Evolutionary conservation across 1,140 invertebrate species (phyloP), one percentile per base, ranked within the genome.

Genomic region (Doryteuthis pealeii): DNA sequence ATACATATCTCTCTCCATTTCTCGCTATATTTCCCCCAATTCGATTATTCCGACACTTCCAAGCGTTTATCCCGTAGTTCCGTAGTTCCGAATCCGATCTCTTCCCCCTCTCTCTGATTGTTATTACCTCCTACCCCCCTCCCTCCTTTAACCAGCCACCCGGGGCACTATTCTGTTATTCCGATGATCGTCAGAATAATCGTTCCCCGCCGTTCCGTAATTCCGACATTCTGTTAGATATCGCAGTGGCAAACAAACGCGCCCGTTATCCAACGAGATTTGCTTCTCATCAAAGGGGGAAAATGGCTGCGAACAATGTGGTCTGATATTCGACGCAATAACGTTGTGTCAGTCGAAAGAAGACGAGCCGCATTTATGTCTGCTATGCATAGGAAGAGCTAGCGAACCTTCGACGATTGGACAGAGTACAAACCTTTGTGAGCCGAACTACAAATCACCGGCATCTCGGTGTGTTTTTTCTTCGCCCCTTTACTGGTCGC

Each of bases 221-320:
- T 62, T 62, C 54, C 18, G 54, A 22, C 18, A 28, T 62, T 62
- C 54, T 62, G 18, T 49, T 49, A 49, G 22, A 49, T 49, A 49
- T 49, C 45, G 45, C 26, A 12, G 54, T 62, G 54, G 54, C 22
- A 62, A 62, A 62, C 54, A 62, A 62, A 62, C 54, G 22, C 54
- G 54, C 54, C 54, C 54, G 54, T 62, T 62, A 62, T 62, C 26
- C 26, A 62, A 62, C 54, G 54, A 62, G 54, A 62, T 62, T 62
- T 62, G 26, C 18, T 28, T 62, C 54, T 62, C 54, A 62, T 62
- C 54, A 62, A 62, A 62, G 54, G 54, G 26, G 54, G 18, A 62
- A 62, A 62, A 62, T 62, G 54, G 54, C 54, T 28, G 54, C 54
- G 26, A 62, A 62, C 54, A 62, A 62, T 62, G 54, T 62, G 54